Percentiles rank a stretch among this genome's conserved stretches.
Conservation (phyloP, 2,888 invertebrate species). For the Oligia strigilis region DNA sequence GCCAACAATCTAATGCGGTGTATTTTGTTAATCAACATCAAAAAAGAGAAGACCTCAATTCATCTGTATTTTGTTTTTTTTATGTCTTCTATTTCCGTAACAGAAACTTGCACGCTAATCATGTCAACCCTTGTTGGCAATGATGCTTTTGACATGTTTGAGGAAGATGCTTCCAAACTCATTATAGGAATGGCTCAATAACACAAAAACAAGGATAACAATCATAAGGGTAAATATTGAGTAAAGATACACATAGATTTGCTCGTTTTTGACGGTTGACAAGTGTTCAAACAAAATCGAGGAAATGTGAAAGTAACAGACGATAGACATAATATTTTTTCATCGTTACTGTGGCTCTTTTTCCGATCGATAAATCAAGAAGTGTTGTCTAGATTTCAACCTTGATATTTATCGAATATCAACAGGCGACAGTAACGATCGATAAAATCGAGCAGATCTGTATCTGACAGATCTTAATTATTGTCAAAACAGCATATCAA, state of each 20-base stretch:
- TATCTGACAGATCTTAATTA: too few species aligned
- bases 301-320: not conserved
- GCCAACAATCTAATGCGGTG: not conserved
- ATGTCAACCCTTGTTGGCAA: not conserved
- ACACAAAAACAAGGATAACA: not conserved
- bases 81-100: not conserved
- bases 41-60: not conserved
- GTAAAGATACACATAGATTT: not conserved
- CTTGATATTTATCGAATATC: not conserved
- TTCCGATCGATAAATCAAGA: not conserved
- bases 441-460: not conserved
- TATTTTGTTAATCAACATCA: not conserved
- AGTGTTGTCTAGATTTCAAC: not conserved
- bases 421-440: too few species aligned
- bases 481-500: not conserved
- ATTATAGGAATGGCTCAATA: constrained; percentile 1
- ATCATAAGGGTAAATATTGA: constrained; percentile 16
- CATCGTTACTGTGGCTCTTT: not conserved
- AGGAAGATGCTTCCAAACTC: not conserved
- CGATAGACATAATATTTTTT: not conserved
- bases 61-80: not conserved
- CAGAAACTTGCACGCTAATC: not conserved
- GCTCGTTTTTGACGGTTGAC: not conserved
- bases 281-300: not conserved
- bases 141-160: not conserved